Conservation (phyloP, 2,888 invertebrate species). For the Stramonita haemastoma region DNA sequence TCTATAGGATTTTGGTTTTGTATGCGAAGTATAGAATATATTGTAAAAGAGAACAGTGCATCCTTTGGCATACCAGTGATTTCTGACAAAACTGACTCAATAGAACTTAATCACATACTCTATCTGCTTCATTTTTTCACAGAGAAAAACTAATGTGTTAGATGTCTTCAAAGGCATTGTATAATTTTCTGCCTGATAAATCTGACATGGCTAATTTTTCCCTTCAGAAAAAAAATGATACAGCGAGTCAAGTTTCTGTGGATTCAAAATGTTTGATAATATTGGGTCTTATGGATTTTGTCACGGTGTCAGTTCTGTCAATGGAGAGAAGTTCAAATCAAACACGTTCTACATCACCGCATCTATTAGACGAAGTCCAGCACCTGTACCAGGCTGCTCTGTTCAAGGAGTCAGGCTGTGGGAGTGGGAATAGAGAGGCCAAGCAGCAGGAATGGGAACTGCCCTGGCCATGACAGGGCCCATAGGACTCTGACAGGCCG, state of each 20-base stretch:
- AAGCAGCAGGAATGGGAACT: neutral
- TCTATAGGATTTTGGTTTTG: too few relatives aligned
- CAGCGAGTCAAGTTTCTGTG: neutral
- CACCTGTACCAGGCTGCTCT: neutral
- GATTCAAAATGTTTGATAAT: neutral
- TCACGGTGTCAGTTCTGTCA: neutral
- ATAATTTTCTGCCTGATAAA: too few relatives aligned
- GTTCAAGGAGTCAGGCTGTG: neutral
- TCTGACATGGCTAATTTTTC: too few relatives aligned
- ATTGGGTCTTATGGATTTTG: neutral
- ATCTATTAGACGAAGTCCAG: neutral
- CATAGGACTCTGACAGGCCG: neutral
- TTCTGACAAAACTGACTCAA: too few relatives aligned
- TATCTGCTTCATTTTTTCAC: too few relatives aligned
- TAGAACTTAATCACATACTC: too few relatives aligned
- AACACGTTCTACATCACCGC: neutral
- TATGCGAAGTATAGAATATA: too few relatives aligned
- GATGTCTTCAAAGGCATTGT: too few relatives aligned
- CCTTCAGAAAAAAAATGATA: neutral
- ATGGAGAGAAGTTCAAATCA: neutral
- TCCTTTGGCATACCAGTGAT: too few relatives aligned
- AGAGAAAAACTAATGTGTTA: too few relatives aligned
- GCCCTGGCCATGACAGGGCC: neutral
- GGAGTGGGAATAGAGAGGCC: slow-evolving; percentile 4
- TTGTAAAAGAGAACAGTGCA: too few relatives aligned